Percentiles rank a stretch among this genome's conserved stretches.
These are phyloP conservation scores for Berghia stephanieae DNA, from an alignment of 1,140 invertebrate species.

Conservation along the genomic window DNA sequence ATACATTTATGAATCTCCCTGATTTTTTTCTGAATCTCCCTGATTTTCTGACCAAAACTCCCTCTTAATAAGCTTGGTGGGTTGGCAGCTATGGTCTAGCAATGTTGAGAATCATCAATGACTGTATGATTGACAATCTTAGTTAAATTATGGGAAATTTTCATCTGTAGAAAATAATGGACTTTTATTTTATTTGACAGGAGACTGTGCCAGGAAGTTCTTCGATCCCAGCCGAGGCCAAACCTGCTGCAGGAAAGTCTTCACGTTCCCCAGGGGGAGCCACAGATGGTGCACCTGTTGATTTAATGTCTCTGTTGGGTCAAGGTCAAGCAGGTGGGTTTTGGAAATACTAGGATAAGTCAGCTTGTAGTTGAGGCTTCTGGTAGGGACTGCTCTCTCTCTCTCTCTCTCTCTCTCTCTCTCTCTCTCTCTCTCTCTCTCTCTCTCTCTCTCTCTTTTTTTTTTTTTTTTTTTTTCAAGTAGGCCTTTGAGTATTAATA, in stretches of 20 bases:
- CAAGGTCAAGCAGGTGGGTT: not conserved
- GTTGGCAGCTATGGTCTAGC: too few species aligned
- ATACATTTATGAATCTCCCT: too few species aligned
- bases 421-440: not conserved
- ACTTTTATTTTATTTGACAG: too few species aligned
- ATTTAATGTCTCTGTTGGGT: constrained; percentile 27
- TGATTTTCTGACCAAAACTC: too few species aligned
- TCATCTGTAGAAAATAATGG: too few species aligned
- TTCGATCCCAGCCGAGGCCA: not conserved
- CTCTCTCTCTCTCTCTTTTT: not conserved
- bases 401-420: not conserved
- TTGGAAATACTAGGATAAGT: constrained; percentile 1
- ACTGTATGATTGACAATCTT: too few species aligned
- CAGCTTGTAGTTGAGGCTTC: not conserved
- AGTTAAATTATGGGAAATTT: too few species aligned
- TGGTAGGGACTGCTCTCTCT: not conserved
- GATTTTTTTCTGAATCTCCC: too few species aligned
- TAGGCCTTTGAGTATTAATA: too few species aligned
- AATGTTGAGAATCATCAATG: too few species aligned
- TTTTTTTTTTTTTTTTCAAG: not conserved
- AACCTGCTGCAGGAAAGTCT: not conserved
- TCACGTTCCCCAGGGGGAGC: not conserved
- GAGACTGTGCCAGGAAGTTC: too few species aligned
- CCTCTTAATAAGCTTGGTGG: too few species aligned
- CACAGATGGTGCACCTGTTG: not conserved